Evolutionary conservation across 2,797 vertebrate species (phyloP), one percentile per base, ranked within the genome.

Genomic region (Hippoglossus hippoglossus): DNA sequence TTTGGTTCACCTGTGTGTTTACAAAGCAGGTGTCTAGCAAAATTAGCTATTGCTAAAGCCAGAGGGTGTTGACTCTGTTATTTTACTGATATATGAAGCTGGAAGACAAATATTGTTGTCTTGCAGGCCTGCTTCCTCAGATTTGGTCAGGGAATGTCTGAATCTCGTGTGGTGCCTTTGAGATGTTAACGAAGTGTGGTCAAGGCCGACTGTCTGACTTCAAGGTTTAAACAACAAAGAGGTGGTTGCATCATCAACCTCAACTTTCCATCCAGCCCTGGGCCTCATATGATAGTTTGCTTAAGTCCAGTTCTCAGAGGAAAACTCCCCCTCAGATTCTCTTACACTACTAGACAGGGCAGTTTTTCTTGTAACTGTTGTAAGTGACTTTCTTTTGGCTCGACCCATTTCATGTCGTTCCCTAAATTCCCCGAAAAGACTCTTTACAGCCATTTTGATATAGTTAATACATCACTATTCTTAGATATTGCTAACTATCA

Each of bases 91-190:
- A 87, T 83, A 77, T 84, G 67, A 47, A 71, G 75, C 76, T 87
- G 75, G 60, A 81, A 79, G 79, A 81, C 81, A 86, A 91, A 83
- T 81, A 85, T 79, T 78, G 66, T 69, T 57, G 71, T 79, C 78
- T 69, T 79, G 49, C 34, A 7, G 63, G 52, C n/a, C n/a, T 84
- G 46, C 88, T 87, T 86, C 52, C 78, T 79, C 76, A 80, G 85
- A 76, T 75, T 79, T 61, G 18, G 67, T 83, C 49, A 63, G 59
- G 76, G 74, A 84, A 75, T 49, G 77, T 80, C 73, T 79, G 74
- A 64, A 82, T 63, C 44, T 71, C 61, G 65, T 75, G 69, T 44
- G 83, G 77, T 61, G 65, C 67, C 61, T 76, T 79, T 75, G 28
- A 73, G 46, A 80, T 71, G 68, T 71, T 64, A 69, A 67, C 47